Evolutionary conservation across 2,888 invertebrate species (phyloP).

Genomic region (Hipparchia sbordonii): DNA sequence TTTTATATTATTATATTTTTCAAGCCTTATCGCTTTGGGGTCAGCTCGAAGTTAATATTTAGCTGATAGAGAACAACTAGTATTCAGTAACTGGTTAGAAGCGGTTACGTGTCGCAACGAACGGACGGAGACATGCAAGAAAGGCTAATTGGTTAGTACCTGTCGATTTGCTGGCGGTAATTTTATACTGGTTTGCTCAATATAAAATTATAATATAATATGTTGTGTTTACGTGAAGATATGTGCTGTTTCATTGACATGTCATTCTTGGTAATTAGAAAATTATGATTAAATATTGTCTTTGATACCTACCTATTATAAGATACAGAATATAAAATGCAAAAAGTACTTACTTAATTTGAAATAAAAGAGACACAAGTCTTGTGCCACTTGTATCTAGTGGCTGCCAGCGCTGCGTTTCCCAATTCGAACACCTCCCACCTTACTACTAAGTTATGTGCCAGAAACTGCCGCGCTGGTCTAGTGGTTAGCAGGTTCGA

Average conservation of each 20-base stretch:
- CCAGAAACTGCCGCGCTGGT: too few species aligned
- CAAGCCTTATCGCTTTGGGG: neutral
- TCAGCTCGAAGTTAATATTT: constrained; percentile 21
- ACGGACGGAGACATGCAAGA: constrained; percentile 20
- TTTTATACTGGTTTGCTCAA: constrained; percentile 18
- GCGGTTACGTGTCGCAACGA: constrained; percentile 35
- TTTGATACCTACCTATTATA: too few species aligned
- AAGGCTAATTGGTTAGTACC: constrained; percentile 10
- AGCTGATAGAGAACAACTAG: constrained; percentile 27
- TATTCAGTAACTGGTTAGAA: constrained; percentile 32
- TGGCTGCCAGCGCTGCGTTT: too few species aligned
- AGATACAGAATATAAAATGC: too few species aligned
- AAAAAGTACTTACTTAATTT: too few species aligned
- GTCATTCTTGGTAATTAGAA: neutral
- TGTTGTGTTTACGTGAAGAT: constrained; percentile 6
- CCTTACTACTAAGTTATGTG: too few species aligned
- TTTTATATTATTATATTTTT: neutral
- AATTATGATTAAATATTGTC: neutral
- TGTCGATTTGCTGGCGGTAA: constrained; percentile 14
- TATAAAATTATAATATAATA: neutral
- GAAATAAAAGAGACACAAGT: too few species aligned
- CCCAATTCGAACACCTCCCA: too few species aligned
- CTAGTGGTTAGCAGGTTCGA: too few species aligned
- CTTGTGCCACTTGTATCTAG: too few species aligned
- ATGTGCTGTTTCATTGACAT: neutral